Evolutionary conservation across 2,113 vertebrate genomes (phyloP).

Genomic region (Chelonoidis abingdonii): DNA sequence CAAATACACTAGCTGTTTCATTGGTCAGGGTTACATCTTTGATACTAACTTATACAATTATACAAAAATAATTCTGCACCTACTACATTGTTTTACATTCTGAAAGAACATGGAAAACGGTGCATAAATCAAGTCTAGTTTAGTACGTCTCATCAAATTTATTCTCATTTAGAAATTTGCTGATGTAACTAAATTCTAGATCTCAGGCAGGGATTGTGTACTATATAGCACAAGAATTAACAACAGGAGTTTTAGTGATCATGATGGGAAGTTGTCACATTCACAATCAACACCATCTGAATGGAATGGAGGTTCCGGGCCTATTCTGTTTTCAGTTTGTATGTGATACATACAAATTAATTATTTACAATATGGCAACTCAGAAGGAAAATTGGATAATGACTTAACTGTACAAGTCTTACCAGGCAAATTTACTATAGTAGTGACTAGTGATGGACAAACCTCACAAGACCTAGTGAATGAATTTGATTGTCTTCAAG

Average conservation of each 20-base stretch:
- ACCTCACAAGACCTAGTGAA: background rate
- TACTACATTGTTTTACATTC: background rate
- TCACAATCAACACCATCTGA: too few relatives aligned
- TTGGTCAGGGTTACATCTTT: background rate
- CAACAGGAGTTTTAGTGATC: background rate
- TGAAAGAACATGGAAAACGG: background rate
- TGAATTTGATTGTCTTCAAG: background rate
- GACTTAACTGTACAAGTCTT: background rate
- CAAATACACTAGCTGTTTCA: background rate
- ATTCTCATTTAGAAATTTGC: too few relatives aligned
- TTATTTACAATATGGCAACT: too few relatives aligned
- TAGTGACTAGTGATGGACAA: background rate
- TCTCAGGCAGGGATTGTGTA: too few relatives aligned
- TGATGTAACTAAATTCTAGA: too few relatives aligned
- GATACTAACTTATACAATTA: background rate
- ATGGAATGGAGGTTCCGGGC: too few relatives aligned
- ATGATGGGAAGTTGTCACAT: background rate
- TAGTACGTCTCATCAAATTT: background rate
- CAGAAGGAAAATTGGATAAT: background rate
- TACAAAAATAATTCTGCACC: background rate
- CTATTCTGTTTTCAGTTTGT: too few relatives aligned
- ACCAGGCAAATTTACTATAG: background rate
- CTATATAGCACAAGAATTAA: background rate
- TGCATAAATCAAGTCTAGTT: background rate
- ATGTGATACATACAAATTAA: too few relatives aligned